A percentile compares a stretch with the other conserved stretches of the same genome.
Conservation (phyloP, 1,140 invertebrate genomes). For the Bombus breviceps region DNA sequence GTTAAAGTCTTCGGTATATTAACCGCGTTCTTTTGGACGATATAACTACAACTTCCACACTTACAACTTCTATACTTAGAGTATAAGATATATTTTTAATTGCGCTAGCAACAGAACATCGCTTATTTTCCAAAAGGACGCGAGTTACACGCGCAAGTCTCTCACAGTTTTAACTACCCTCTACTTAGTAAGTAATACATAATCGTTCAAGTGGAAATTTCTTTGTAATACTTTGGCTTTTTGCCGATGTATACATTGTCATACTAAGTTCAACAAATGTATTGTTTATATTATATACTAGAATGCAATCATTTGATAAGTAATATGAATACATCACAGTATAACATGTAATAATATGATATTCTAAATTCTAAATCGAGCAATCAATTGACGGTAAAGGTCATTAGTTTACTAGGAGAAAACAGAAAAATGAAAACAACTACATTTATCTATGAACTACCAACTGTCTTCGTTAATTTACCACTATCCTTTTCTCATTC, state of each 20-base stretch:
- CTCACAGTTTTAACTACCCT: constrained; percentile 34
- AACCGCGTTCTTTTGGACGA: not conserved
- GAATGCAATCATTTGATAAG: constrained; percentile 34
- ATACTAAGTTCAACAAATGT: constrained; percentile 4
- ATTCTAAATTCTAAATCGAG: not conserved
- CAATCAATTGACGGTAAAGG: not conserved
- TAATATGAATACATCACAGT: constrained; percentile 55
- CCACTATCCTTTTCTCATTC: not conserved
- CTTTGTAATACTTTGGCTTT: constrained; percentile 45
- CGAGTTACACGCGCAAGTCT: not conserved
- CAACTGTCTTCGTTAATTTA: not conserved
- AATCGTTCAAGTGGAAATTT: constrained; percentile 31
- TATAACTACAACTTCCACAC: too few relatives aligned
- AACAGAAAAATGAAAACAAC: not conserved
- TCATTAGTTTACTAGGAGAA: too few relatives aligned
- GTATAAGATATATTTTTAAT: not conserved
- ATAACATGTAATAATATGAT: not conserved
- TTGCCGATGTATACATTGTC: constrained; percentile 7
- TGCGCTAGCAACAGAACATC: too few relatives aligned
- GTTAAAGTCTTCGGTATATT: not conserved
- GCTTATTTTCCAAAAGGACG: not conserved
- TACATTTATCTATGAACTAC: not conserved
- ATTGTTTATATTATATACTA: not conserved
- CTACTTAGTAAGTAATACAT: constrained; percentile 21
- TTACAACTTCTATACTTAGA: not conserved